These are phyloP conservation scores for Exocentrus adspersus DNA, from an alignment of 2,888 invertebrate genomes.

Conservation along the genomic window DNA sequence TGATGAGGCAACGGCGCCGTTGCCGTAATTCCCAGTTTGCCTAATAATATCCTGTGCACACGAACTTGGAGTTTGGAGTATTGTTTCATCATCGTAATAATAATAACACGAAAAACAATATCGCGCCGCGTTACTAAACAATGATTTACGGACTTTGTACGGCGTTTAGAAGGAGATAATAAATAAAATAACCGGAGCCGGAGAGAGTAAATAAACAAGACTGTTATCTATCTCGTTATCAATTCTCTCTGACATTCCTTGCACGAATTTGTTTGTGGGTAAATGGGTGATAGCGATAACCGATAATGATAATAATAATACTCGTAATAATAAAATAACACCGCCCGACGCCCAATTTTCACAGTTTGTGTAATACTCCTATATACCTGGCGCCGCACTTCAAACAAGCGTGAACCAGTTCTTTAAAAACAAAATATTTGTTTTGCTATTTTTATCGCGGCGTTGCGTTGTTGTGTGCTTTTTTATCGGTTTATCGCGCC, in stretches of 20 bases:
- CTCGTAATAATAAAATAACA: too few species aligned
- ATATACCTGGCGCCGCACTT: conserved; percentile 24
- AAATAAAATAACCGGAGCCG: conserved; percentile 22
- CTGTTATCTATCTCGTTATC: conserved; percentile 18
- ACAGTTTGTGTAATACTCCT: conserved; percentile 7
- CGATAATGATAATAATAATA: background rate
- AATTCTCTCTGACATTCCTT: conserved; percentile 7
- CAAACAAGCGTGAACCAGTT: conserved; percentile 24
- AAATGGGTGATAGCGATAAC: background rate
- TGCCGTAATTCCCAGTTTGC: conserved; percentile 5
- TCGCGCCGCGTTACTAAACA: background rate
- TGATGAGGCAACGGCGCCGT: too few species aligned
- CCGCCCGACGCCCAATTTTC: conserved; percentile 20
- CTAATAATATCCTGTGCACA: too few species aligned
- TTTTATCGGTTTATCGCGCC: conserved; percentile 9
- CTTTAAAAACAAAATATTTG: conserved; percentile 19
- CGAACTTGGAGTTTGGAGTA: too few species aligned
- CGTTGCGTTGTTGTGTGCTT: background rate
- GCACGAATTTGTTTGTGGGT: conserved; percentile 17
- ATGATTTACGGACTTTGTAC: conserved; percentile 19
- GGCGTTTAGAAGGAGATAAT: background rate
- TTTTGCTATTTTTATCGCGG: conserved; percentile 12
- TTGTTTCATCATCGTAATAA: background rate
- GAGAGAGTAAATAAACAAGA: conserved; percentile 8
- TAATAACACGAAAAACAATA: conserved; percentile 10